Base-by-base conservation (phyloP, 1,140 invertebrate species). In the Drosophila parvula region DNA sequence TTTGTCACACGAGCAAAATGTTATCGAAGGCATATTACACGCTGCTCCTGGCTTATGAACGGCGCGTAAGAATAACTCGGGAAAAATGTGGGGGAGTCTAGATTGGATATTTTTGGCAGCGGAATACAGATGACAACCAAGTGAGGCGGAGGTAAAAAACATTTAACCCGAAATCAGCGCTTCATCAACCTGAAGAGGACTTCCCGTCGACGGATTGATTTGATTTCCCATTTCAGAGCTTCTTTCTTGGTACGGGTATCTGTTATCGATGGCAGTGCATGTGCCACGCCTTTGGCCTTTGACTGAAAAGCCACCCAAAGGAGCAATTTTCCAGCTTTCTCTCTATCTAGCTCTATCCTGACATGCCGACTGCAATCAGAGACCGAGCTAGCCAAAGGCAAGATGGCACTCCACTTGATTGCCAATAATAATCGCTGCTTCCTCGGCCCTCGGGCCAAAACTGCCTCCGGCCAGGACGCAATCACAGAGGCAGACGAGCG, bases 11-110 rank as follows among this genome's bases (percentile, higher is more conserved):
- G 77, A 77, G 84, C 71, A 83, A 82, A 88, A 89, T 83, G 83
- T 78, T 88, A 89, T 88, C 83, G 83, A 88, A 83, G 76, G 73
- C 68, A 78, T 83, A 88, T 88, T 78, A 89, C 84, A 78, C 86
- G 57, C 59, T 60, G 44, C 47, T 73, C 50, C 64, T 71, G 83
- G 51, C 67, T 86, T 76, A 88, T 65, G 75, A 85, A 75, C 81
- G 78, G 65, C 62, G 41, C 60, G 59, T 36, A 16, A 10, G 58
- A 50, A 65, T 59, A 48, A 65, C 53, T 53, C 56, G 36, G 32
- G 9, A 11, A 12, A 53, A 10, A 44, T 10, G 18, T 12, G 28
- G 32, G 36, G 32, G 22, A 32, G 56, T 28, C 28, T 45, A 40
- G 73, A 76, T 76, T 76, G 61, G 53, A 41, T 22, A 22, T 76